Evolutionary conservation across 2,888 invertebrate genomes (phyloP), one percentile per base, ranked within the genome.

Genomic region (Steinernema carpocapsae): DNA sequence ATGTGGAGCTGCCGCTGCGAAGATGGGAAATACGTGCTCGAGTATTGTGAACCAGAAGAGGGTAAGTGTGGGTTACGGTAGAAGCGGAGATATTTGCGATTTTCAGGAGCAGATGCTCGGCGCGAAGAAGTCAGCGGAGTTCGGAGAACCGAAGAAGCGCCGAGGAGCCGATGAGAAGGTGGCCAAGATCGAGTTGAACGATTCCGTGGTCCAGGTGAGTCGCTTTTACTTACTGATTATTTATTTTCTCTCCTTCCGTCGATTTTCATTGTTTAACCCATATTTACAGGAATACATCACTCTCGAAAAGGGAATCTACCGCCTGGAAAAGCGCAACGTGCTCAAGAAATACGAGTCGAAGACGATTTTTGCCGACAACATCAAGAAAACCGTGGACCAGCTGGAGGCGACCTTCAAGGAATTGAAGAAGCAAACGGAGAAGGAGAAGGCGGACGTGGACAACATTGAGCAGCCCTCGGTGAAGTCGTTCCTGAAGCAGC

Each of bases 381-480:
- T 82, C 29, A 79, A 82, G 59, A 79, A 87, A 64, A 87, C 87
- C 0, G 82, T 87, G 17, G 82, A 85, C 48, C 85, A 87, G 32
- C 75, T 88, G 64, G 88, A 88, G 75, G 84, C 87, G 0, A 85
- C 86, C n/a, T 84, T 86, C 76, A 86, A 88, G 56, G 86, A 87
- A 64, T 82, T 87, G 7, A 83, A 85, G 74, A 86, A 88, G 59
- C 87, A 88, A 76, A 88, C 88, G 88, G 87, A 86, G 52, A 88
- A 89, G 74, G 89, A 89, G 76, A 88, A 88, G 74, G 85, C 85
- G 1, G 89, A 89, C 78, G 87, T 89, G 24, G 88, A 88, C 73
- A 88, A 88, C 71, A 85, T 88, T 72, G 84, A 87, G 48, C 85
- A 88, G 75, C 87, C 88, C 2, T 87, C 87, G 32, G 88, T 88